Conservation (phyloP, 2,113 vertebrate genomes). For the Phrynosoma platyrhinos region DNA sequence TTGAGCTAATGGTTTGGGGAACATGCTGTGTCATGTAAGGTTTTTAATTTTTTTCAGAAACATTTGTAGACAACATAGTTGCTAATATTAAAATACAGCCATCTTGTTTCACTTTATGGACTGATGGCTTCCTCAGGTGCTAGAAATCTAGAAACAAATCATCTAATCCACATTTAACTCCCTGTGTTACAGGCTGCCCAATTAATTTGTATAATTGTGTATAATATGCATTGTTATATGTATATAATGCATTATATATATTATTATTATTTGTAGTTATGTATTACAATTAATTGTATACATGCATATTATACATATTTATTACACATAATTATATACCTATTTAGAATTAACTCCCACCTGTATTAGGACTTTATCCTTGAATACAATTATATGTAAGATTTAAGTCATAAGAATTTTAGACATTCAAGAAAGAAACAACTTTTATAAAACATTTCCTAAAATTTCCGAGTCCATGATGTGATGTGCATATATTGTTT, state of each 20-base stretch:
- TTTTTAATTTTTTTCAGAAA: not conserved
- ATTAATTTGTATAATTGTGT: not conserved
- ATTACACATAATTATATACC: not conserved
- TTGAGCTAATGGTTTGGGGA: not conserved
- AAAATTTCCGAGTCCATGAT: not conserved
- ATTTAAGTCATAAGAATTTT: constrained; percentile 3
- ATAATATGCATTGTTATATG: no score
- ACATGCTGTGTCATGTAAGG: not conserved
- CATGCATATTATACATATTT: no score
- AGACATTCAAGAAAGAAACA: not conserved
- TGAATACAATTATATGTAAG: not conserved
- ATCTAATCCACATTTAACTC: not conserved
- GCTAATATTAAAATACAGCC: not conserved
- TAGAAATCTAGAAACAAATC: not conserved
- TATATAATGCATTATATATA: no score
- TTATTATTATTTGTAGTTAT: no score
- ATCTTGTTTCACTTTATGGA: not conserved
- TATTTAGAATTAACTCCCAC: not conserved
- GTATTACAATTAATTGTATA: not conserved
- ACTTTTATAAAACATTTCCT: not conserved
- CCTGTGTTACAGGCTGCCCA: not conserved
- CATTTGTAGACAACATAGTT: not conserved
- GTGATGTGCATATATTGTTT: not conserved
- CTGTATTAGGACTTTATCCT: not conserved
- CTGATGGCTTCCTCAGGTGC: not conserved